Conservation (phyloP, 1,140 invertebrate species). For the Rhagoletis zephyria region DNA sequence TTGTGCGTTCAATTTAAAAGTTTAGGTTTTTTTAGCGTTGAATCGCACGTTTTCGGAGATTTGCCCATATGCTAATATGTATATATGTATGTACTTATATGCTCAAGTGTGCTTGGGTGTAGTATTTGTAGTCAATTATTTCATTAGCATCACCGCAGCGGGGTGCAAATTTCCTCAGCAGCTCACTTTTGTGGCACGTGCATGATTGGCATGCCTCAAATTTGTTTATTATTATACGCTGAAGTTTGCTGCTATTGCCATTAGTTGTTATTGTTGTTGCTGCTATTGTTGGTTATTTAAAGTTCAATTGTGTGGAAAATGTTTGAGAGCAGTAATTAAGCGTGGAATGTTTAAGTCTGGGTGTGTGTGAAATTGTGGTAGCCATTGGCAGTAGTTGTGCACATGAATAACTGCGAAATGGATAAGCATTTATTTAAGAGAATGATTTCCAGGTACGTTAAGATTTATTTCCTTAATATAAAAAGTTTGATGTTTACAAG, state of each 20-base stretch:
- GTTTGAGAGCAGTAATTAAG: not conserved
- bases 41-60: no score
- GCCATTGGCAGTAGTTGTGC: no score
- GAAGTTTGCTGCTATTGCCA: not conserved
- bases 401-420: no score
- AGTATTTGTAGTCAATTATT: constrained; percentile 48
- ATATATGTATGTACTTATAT: not conserved
- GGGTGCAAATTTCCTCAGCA: constrained; percentile 11
- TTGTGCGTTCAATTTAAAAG: no score
- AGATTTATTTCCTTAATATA: no score
- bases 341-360: not conserved
- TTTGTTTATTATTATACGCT: constrained; percentile 39
- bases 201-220: constrained; percentile 22
- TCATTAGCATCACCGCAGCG: constrained; percentile 42
- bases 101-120: not conserved
- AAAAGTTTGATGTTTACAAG: no score
- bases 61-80: no score
- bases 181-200: constrained; percentile 45
- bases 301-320: constrained; percentile 15
- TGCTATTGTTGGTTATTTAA: not conserved
- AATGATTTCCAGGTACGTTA: no score
- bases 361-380: not conserved
- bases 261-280: not conserved
- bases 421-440: no score
- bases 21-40: no score